phyloP scores from a whole-genome alignment of 2,113 vertebrate genomes.

The Neofelis nebulosa region DNA sequence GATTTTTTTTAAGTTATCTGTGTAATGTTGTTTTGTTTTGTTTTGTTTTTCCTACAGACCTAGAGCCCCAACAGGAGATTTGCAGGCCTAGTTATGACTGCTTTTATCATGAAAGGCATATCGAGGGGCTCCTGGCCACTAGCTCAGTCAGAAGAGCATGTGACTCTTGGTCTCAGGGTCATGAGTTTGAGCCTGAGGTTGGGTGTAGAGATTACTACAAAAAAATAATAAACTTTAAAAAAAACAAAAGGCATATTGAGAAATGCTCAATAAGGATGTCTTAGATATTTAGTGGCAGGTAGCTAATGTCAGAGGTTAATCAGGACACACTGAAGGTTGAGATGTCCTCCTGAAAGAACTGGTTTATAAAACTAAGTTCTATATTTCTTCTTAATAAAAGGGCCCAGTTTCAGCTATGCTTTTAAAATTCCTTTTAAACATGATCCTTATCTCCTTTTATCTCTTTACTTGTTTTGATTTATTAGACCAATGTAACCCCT shows the following conservation, averaged over 20 bases:
- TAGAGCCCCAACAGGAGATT: neutral
- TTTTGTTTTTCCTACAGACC: neutral
- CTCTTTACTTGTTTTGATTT: neutral
- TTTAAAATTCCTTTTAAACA: conserved; percentile 3
- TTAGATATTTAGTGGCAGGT: neutral
- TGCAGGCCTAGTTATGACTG: neutral
- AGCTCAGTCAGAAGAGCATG: neutral
- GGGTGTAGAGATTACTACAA: neutral
- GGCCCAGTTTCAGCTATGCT: neutral
- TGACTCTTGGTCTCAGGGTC: neutral
- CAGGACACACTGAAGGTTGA: neutral
- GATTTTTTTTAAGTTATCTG: neutral
- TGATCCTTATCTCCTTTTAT: conserved; percentile 30
- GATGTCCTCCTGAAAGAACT: neutral
- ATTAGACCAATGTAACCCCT: neutral
- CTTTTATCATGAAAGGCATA: neutral
- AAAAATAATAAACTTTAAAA: neutral
- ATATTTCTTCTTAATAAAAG: neutral
- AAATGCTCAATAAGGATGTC: neutral
- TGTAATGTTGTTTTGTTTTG: neutral
- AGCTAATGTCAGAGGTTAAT: neutral
- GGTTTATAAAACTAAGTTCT: neutral
- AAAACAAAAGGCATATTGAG: neutral
- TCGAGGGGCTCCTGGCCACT: neutral
- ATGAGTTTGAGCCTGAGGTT: neutral